These are phyloP conservation scores for Paraescarpia echinospica DNA, from an alignment of 1,140 invertebrate species.

Conservation along the genomic window DNA sequence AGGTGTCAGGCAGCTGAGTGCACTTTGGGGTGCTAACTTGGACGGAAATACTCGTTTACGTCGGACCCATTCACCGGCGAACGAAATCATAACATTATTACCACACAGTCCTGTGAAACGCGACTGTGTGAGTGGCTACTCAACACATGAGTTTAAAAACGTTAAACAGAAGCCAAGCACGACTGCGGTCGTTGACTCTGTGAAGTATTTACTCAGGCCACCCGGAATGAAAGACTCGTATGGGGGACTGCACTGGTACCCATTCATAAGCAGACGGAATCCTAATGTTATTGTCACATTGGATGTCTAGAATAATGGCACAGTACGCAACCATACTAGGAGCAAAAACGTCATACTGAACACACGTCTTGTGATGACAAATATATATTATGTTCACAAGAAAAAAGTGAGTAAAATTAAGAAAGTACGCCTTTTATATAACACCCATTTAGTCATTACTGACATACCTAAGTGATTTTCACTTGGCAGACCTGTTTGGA, in stretches of 20 bases:
- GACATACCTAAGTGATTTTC: too few species aligned
- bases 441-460: too few species aligned
- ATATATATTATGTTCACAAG: too few species aligned
- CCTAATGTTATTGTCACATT: neutral
- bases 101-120: neutral
- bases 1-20: too few species aligned
- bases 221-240: neutral
- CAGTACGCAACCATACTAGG: neutral
- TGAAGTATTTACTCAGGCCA: neutral
- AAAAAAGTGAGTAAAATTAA: too few species aligned
- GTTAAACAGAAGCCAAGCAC: neutral
- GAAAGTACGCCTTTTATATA: too few species aligned
- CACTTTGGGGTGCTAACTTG: too few species aligned
- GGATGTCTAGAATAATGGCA: neutral
- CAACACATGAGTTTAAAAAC: neutral
- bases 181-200: neutral
- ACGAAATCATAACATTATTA: neutral
- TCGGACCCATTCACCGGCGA: neutral
- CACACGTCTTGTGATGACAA: too few species aligned
- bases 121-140: neutral
- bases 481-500: neutral
- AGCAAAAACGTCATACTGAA: neutral
- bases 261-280: slow-evolving; percentile 7
- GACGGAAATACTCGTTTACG: neutral
- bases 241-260: neutral